Evolutionary conservation across 2,113 vertebrate species (phyloP), one percentile per base, ranked within the genome.

Genomic region (Pungitius pungitius): DNA sequence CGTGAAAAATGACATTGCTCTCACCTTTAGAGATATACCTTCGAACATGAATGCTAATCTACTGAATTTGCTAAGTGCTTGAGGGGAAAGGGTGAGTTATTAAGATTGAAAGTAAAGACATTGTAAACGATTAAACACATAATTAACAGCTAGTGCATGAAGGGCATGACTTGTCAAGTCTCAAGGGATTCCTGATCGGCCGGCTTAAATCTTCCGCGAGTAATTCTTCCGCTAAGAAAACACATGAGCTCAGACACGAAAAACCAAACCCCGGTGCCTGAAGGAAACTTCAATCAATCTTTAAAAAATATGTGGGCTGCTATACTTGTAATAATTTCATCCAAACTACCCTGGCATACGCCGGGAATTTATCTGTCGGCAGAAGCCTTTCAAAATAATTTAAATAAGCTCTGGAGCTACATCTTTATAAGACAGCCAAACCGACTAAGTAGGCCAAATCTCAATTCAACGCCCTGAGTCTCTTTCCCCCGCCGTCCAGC

Each of bases 51-150:
- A 73, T 69, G 71, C 78, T 86, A 89, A 90, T 88, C 74, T 72
- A 26, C 77, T 61, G 77, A 43, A 17, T 78, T 80, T 69, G 75
- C 70, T 81, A 82, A 88, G 74, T 69, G 81, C 84, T 87, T 22
- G 66, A 73, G 81, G 82, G 71, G 66, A 82, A 85, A 78, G 77
- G 83, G 95, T 95, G 95, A 93, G 94, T 96, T 94, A 95, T 96
- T 95, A 95, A 95, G 94, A 94, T 94, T 82, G 92, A 94, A 94
- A 94, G 92, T 92, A 92, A 94, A 95, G 93, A 93, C 94, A 95
- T 91, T 94, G 94, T 93, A 92, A 93, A 94, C 80, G 93, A 93
- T 90, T 90, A 88, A 89, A 89, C 81, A 84, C 78, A 77, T 88
- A 85, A 90, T 90, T 86, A 87, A 81, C 81, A 82, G 74, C 73